Conservation (phyloP, 2,797 vertebrate species). For the Lateolabrax maculatus region DNA sequence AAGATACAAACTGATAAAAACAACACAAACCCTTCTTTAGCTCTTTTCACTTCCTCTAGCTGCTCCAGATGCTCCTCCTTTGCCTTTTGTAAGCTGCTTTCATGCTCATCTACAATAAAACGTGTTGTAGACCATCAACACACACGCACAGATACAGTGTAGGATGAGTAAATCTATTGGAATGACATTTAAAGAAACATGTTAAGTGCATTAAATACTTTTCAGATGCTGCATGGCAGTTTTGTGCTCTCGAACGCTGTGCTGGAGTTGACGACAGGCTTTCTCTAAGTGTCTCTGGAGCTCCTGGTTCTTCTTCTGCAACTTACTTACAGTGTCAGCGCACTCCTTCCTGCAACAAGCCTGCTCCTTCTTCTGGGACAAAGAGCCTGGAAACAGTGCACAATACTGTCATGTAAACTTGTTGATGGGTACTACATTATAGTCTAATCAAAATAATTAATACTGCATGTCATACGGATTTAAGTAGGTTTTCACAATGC, state of each 20-base stretch:
- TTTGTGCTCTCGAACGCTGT: slow-evolving; percentile 85
- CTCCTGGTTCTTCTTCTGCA: slow-evolving; percentile 88
- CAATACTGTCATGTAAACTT: neutral
- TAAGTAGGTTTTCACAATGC: neutral
- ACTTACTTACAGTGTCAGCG: slow-evolving; percentile 80
- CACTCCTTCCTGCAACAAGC: slow-evolving; percentile 79
- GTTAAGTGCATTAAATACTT: slow-evolving; percentile 74
- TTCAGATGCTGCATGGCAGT: slow-evolving; percentile 81
- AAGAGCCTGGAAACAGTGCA: slow-evolving; percentile 55
- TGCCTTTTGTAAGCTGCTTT: slow-evolving; percentile 79
- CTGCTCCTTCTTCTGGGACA: slow-evolving; percentile 61
- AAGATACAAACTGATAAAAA: neutral
- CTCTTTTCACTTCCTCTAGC: slow-evolving; percentile 81
- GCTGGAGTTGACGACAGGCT: slow-evolving; percentile 88
- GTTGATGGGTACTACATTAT: neutral
- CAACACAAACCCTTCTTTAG: slow-evolving; percentile 74
- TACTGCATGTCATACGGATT: too few species aligned
- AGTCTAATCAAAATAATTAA: neutral
- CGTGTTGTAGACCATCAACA: slow-evolving; percentile 4
- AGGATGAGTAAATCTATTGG: neutral
- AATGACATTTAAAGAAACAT: neutral
- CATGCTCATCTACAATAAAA: slow-evolving; percentile 84
- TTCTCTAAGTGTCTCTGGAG: slow-evolving; percentile 90
- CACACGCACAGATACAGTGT: neutral
- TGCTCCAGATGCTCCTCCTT: slow-evolving; percentile 83